Evolutionary conservation across 2,888 invertebrate species (phyloP), one percentile per base, ranked within the genome.

Genomic region (Limnephilus marmoratus): DNA sequence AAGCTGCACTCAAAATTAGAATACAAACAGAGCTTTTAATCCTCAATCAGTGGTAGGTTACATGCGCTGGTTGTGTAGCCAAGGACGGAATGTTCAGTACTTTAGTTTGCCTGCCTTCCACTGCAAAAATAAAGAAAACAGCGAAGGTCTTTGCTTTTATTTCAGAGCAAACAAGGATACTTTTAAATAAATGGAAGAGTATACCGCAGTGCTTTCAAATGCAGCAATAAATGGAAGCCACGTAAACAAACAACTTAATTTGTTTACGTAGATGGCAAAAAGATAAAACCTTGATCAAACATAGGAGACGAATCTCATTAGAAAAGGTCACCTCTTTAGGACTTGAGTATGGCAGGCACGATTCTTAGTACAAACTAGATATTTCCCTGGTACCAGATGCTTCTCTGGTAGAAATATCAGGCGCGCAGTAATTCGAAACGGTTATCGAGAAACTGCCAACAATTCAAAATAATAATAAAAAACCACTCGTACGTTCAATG

Each of bases 171-270:
- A 68, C 68, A 68, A 68, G 68, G 68, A 68, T 68, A 24, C n/a
- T 24, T 68, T 68, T 68, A 68, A n/a, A n/a, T 68, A 68, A 68
- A 68, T 68, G 0, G 68, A 68, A 68, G 68, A n/a, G 9, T 68
- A 18, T 9, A 68, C 68, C 68, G 24, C 68, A 68, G 18, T 68
- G 24, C 68, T 68, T n/a, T 68, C 68, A n/a, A 68, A n/a, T 18
- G n/a, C 68, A 68, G 68, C 7, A 34, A 18, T 34, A 34, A 31
- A 82, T 82, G 31, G 34, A 82, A 82, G 82, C 18, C 34, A 82
- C 82, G 68, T 68, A 83, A 83, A 34, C 24, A 83, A 18, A 15
- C 83, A 83, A 24, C n/a, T 83, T 37, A 41, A 83, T 83, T 83
- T 37, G 24, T 37, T 83, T 83, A 37, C 15, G 24, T 37, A 15